Evolutionary conservation across 2,888 invertebrate species (phyloP), one percentile per base, ranked within the genome.

Genomic region (Lepidochitona cinerea): DNA sequence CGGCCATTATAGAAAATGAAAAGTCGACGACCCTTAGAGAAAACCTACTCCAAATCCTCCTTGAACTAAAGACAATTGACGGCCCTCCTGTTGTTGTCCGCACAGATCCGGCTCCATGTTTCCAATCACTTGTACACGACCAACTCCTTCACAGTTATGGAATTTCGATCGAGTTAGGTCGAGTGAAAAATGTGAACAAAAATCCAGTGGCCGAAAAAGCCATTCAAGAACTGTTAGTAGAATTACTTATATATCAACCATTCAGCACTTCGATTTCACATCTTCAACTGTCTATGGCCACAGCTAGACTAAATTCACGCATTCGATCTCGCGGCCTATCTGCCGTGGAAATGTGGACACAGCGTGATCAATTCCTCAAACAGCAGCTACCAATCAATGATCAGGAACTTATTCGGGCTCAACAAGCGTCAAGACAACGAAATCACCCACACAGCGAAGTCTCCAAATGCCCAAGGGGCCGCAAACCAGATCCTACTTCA

Each of bases 191-290:
- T 54, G 12, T 23, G 9, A 80, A 79, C 69, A 82, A 83, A 68
- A 83, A 81, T 66, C 81, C 82, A 12, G 77, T 83, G 0, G 83
- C 81, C 18, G 82, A 83, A 75, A 77, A 75, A 37, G 82, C 82
- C 23, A 74, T 84, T 29, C 76, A 73, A 32, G 83, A 85, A 73
- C 70, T 84, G 6, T 75, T 77, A 53, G 74, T 72, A 32, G 81
- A 84, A 71, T 64, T 83, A 9, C 65, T 84, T 18, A 78, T 77
- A 1, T 70, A 77, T 29, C 75, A 83, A 32, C 77, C 79, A 33
- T 52, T 18, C 7, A 54, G 71, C 32, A 74, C 71, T 5, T 7
- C 74, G 14, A n/a, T 81, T 14, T 64, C 78, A 5, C 66, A 33
- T 2, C 66, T 66, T 66, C 26, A 26, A 1, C 33, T 77, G 1